phyloP scores from a whole-genome alignment of 2,113 vertebrate species.

The Nyctereutes procyonoides region DNA sequence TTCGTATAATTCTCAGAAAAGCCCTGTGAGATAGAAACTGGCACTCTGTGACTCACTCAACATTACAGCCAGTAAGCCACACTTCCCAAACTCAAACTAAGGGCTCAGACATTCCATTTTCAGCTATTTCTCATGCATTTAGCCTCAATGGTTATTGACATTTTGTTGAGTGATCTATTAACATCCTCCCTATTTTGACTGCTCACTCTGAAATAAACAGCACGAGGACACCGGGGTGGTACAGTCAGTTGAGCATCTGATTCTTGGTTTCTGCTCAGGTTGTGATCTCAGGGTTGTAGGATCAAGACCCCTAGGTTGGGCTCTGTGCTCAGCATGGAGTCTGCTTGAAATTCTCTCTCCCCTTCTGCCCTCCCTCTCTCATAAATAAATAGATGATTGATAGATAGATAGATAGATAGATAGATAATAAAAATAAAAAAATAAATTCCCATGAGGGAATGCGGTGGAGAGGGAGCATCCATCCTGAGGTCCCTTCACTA shows the following conservation, averaged over 20 bases:
- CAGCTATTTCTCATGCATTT: neutral
- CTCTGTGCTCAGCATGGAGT: no score
- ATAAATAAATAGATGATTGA: no score
- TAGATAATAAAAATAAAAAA: no score
- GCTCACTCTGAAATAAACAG: neutral
- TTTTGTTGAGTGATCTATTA: neutral
- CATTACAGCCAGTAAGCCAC: neutral
- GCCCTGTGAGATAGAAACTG: neutral
- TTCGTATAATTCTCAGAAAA: neutral
- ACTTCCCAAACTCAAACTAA: neutral
- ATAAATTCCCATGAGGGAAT: neutral
- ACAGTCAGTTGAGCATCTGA: no score
- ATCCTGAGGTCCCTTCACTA: neutral
- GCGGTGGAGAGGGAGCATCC: fast-evolving
- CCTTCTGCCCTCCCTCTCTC: no score
- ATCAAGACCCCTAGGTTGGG: no score
- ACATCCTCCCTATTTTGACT: neutral
- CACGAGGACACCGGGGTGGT: no score
- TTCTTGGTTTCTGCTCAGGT: no score
- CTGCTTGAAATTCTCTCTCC: no score
- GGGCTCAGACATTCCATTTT: neutral
- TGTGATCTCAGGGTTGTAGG: no score
- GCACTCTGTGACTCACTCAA: neutral
- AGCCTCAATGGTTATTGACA: neutral
- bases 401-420: no score